phyloP scores from a whole-genome alignment of 2,113 vertebrate species.

The Phycodurus eques region DNA sequence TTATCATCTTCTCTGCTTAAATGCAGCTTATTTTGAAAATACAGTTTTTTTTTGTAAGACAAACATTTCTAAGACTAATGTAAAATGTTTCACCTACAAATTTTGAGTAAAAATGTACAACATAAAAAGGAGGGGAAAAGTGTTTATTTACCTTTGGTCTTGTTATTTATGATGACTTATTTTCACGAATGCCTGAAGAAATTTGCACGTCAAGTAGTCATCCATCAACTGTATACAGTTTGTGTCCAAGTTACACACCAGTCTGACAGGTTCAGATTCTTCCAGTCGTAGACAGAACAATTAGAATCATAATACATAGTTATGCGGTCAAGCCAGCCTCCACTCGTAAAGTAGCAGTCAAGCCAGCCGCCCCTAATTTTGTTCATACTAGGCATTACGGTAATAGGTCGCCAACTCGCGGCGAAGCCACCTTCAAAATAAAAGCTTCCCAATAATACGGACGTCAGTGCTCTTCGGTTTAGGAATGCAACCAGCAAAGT shows the following conservation, averaged over 20 bases:
- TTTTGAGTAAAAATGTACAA: not conserved
- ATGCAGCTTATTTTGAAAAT: not conserved
- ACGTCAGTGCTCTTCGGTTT: too few relatives aligned
- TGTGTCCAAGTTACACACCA: not conserved
- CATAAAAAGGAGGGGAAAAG: not conserved
- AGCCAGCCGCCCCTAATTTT: too few relatives aligned
- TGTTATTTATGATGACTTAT: not conserved
- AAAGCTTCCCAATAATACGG: too few relatives aligned
- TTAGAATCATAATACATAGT: not conserved
- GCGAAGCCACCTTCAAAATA: too few relatives aligned
- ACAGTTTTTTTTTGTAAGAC: too few relatives aligned
- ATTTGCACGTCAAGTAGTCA: not conserved
- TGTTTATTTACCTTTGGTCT: not conserved
- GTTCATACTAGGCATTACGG: too few relatives aligned
- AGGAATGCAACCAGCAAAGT: too few relatives aligned
- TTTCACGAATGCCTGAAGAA: not conserved
- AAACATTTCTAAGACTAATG: not conserved
- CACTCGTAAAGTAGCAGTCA: too few relatives aligned
- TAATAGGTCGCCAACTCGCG: too few relatives aligned
- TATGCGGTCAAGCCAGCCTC: too few relatives aligned
- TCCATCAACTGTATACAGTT: not conserved
- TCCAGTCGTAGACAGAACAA: not conserved
- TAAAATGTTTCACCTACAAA: not conserved
- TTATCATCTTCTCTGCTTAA: too few relatives aligned
- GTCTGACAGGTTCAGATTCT: conserved; percentile 2